These are phyloP conservation scores for Tautogolabrus adspersus DNA, from an alignment of 2,113 vertebrate genomes.

Conservation along the genomic window DNA sequence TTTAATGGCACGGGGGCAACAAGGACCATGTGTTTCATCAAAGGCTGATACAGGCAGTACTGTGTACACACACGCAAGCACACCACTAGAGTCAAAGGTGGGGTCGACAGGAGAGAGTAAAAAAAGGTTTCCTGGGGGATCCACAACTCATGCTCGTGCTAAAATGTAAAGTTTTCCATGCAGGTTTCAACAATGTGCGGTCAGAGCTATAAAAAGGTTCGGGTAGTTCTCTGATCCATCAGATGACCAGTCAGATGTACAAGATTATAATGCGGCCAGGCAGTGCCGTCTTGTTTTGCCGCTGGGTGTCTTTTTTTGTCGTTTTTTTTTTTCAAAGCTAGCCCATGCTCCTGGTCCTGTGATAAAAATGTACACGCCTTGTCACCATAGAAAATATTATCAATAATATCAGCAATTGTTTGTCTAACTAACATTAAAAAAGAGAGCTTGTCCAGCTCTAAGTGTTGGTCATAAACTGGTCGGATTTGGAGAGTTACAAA, in stretches of 20 bases:
- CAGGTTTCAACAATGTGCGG: slow-evolving; percentile 1
- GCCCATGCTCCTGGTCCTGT: not conserved
- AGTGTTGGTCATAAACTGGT: not conserved
- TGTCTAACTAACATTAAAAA: too few species aligned
- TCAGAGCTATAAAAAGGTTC: not conserved
- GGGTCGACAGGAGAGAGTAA: not conserved
- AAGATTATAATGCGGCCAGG: not conserved
- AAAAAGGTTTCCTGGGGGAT: too few species aligned
- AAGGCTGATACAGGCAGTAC: slow-evolving; percentile 24
- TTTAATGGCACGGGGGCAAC: slow-evolving; percentile 57
- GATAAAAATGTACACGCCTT: too few species aligned
- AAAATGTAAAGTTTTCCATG: not conserved
- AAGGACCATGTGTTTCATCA: slow-evolving; percentile 69
- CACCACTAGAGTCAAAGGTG: not conserved
- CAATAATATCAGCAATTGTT: too few species aligned
- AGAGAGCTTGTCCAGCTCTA: not conserved
- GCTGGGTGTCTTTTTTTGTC: not conserved
- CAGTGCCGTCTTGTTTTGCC: not conserved
- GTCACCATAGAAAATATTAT: too few species aligned
- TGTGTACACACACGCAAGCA: not conserved
- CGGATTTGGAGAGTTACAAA: not conserved
- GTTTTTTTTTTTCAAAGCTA: slow-evolving; percentile 4
- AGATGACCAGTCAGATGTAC: not conserved
- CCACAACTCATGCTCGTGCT: too few species aligned
- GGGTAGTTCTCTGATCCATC: not conserved